phyloP scores from a whole-genome alignment of 2,888 invertebrate species.

The Lamproptera curius region DNA sequence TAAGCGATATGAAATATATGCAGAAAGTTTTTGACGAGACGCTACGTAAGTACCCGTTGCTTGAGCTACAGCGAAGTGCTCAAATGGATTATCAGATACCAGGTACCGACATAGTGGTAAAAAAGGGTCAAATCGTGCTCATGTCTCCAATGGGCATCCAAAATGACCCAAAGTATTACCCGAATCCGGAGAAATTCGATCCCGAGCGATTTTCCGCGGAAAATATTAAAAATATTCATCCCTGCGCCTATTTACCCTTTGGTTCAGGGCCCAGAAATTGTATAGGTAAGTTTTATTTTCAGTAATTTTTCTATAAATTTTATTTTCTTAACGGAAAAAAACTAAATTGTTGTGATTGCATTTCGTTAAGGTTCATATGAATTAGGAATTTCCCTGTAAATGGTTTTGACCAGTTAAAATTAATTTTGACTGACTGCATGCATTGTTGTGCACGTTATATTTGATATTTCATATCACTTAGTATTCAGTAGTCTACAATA shows the following conservation, averaged over 20 bases:
- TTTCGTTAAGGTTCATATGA: too few relatives aligned
- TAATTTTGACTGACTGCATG: too few relatives aligned
- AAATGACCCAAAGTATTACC: slow-evolving; percentile 37
- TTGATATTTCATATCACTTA: too few relatives aligned
- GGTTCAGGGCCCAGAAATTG: slow-evolving; percentile 61
- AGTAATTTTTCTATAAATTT: too few relatives aligned
- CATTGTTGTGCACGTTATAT: too few relatives aligned
- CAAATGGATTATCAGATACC: slow-evolving; percentile 17
- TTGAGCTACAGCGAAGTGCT: slow-evolving; percentile 6
- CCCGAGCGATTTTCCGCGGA: slow-evolving; percentile 61
- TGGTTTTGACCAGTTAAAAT: too few relatives aligned
- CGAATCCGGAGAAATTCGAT: slow-evolving; percentile 54
- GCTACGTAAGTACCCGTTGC: slow-evolving; percentile 8
- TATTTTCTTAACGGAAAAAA: too few relatives aligned
- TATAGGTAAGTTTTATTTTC: slow-evolving; percentile 46
- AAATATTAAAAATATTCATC: slow-evolving; percentile 38
- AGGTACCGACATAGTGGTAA: slow-evolving; percentile 37
- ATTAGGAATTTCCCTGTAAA: too few relatives aligned
- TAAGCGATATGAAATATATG: slow-evolving; percentile 56
- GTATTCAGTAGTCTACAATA: too few relatives aligned
- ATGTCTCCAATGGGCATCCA: slow-evolving; percentile 55
- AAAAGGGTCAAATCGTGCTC: slow-evolving; percentile 43
- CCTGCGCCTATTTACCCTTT: slow-evolving; percentile 56
- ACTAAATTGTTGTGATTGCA: too few relatives aligned
- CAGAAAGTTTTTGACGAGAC: slow-evolving; percentile 48